Base-by-base conservation (phyloP, 2,797 vertebrate species). In the Neostethus bicornis region DNA sequence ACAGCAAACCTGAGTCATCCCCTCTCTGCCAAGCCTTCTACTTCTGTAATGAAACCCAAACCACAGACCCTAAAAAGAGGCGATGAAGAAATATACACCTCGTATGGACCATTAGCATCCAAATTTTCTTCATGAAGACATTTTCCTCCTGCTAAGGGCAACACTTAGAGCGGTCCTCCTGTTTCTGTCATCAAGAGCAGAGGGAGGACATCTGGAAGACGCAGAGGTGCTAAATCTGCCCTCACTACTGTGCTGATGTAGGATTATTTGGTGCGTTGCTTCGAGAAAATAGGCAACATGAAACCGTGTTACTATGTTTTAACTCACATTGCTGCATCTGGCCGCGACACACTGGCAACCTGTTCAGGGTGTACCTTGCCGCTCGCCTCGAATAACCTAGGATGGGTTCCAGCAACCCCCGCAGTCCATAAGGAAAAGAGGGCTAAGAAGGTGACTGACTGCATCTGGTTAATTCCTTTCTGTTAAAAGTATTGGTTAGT, bases 51-150 rank as follows among this genome's bases (percentile, higher is more conserved):
- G 13, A 59, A 61, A 57, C 19, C 37, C 14, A 68, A 79, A 81
- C 75, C 68, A 57, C 80, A 75, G 59, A 44, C 39, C 45, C 55
- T 62, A 53, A 74, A 61, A 28, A 77, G 52, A 55, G 26, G 66
- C 35, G 47, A 24, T 56, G 57, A 68, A 79, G 46, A 76, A 68
- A 78, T 75, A 72, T 51, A 52, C 70, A 67, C 48, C 53, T 53
- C 79, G 79, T 76, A 85, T 57, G 61, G 59, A 52, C 66, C 70
- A 82, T 85, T 80, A 82, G 28, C 48, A 68, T 49, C 13, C 56
- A 38, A 28, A 79, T 73, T 82, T 62, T 71, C 55, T 59, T 66
- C 48, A 77, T 77, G 50, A 68, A 73, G 65, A 52, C 53, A 50
- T 46, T 75, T 82, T 74, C 80, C 69, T 62, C 32, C 29, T 47